Conservation (phyloP, 2,113 vertebrate species). For the Emydura subglobosa region DNA sequence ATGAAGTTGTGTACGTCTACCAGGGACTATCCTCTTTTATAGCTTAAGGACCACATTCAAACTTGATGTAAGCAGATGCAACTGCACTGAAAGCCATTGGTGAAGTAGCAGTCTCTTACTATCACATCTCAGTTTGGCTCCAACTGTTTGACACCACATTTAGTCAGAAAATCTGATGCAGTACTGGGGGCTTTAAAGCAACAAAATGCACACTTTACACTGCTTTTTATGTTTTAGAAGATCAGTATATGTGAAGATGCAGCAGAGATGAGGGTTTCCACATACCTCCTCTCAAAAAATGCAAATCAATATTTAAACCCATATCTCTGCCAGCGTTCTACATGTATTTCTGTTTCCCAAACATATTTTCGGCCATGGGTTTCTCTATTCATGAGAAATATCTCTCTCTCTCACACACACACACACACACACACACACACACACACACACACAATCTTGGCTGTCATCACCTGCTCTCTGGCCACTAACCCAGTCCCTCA, state of each 20-base stretch:
- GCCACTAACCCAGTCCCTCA: background rate
- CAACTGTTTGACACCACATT: too few species aligned
- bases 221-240: background rate
- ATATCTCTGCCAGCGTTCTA: rapidly evolving
- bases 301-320: background rate
- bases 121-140: too few species aligned
- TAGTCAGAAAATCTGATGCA: too few species aligned
- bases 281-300: background rate
- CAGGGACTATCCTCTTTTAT: too few species aligned
- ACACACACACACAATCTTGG: background rate
- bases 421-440: background rate
- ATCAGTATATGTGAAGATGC: background rate
- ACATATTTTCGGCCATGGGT: background rate
- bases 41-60: too few species aligned
- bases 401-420: too few species aligned
- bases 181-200: background rate
- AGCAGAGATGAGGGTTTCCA: background rate
- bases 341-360: background rate
- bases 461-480: rapidly evolving
- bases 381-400: background rate
- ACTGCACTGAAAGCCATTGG: too few species aligned
- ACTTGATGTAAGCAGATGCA: too few species aligned
- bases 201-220: background rate
- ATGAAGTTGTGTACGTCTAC: background rate
- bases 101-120: too few species aligned